These are phyloP conservation scores for Drosophila insularis DNA, from an alignment of 1,140 invertebrate genomes.

Conservation along the genomic window DNA sequence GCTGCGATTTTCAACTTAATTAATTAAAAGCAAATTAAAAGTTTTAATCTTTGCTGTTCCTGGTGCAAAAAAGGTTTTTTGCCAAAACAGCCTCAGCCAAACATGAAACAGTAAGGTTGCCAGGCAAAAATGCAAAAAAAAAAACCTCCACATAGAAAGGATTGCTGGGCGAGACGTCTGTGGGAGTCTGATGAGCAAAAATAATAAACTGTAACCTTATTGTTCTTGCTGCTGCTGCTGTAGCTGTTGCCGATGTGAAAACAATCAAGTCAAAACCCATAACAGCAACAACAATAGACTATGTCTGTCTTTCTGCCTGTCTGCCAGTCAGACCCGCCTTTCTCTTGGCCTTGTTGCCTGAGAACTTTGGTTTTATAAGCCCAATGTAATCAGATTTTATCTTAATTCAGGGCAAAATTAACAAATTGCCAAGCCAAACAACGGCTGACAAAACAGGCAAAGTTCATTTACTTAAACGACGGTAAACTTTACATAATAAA, in stretches of 20 bases:
- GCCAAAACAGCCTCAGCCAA: conserved; percentile 12
- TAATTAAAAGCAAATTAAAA: conserved; percentile 82
- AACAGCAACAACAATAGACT: conserved; percentile 40
- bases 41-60: conserved; percentile 66
- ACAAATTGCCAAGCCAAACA: conserved; percentile 71
- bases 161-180: not conserved
- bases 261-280: conserved; percentile 58
- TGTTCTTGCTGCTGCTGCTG: conserved; percentile 19
- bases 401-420: conserved; percentile 75
- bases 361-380: conserved; percentile 67
- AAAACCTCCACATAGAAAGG: not conserved
- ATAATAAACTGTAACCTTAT: conserved; percentile 69
- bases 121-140: not conserved
- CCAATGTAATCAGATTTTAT: conserved; percentile 75
- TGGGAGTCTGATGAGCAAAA: conserved; percentile 61
- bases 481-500: conserved; percentile 19
- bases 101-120: not conserved
- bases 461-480: conserved; percentile 65
- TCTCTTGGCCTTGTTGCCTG: conserved; percentile 8
- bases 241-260: conserved; percentile 61
- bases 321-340: not conserved
- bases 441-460: conserved; percentile 66
- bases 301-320: conserved; percentile 17
- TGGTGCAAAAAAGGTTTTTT: conserved; percentile 67
- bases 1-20: conserved; percentile 80